Conservation (phyloP, 2,113 vertebrate genomes). For the Nibea albiflora region DNA sequence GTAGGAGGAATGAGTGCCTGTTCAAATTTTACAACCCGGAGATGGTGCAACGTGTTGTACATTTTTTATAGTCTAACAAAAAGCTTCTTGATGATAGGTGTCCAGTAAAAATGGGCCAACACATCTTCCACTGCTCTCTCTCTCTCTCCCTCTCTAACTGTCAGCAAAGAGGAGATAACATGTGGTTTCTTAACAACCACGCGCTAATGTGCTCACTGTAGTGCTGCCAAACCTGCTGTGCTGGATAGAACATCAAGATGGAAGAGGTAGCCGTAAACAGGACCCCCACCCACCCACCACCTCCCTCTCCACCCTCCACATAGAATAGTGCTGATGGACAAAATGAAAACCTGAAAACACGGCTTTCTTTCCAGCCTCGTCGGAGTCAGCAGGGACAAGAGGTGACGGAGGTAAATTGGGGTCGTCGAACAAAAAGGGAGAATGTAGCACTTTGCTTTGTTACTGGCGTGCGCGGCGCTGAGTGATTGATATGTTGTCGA, state of each 20-base stretch:
- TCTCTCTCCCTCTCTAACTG: conserved; percentile 44
- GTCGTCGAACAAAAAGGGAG: conserved; percentile 66
- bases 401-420: conserved; percentile 76
- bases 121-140: conserved; percentile 33
- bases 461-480: conserved; percentile 26
- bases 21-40: conserved; percentile 65
- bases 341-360: conserved; percentile 69
- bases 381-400: conserved; percentile 73
- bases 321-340: conserved; percentile 74
- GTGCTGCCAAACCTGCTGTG: conserved; percentile 67
- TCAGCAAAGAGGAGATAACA: conserved; percentile 66
- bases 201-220: conserved; percentile 65
- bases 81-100: conserved; percentile 62
- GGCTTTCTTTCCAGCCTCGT: conserved; percentile 60
- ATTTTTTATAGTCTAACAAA: conserved; percentile 71
- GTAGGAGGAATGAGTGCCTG: conserved; percentile 45
- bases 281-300: conserved; percentile 1
- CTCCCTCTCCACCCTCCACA: not conserved
- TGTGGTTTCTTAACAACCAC: conserved; percentile 60
- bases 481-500: conserved; percentile 70
- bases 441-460: conserved; percentile 61
- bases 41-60: conserved; percentile 59
- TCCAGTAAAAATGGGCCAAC: conserved; percentile 60
- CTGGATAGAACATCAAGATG: conserved; percentile 73
- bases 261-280: conserved; percentile 70